These are phyloP conservation scores for Euwallacea similis DNA, from an alignment of 1,140 invertebrate species.

Conservation along the genomic window DNA sequence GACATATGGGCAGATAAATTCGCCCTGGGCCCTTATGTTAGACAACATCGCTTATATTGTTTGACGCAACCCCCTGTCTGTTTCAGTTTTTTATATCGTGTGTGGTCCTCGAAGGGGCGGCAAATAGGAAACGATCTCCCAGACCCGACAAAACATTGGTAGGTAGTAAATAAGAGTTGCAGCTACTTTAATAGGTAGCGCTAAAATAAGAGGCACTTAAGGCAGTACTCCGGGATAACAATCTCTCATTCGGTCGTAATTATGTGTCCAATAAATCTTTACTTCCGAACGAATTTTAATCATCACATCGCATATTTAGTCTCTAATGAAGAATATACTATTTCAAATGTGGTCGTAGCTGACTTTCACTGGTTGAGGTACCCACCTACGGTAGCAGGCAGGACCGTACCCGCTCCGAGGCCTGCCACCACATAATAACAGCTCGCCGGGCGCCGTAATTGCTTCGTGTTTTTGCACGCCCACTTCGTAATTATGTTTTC, in stretches of 20 bases:
- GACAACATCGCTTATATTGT: slow-evolving; percentile 2
- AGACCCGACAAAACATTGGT: no score
- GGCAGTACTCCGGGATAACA: slow-evolving; percentile 12
- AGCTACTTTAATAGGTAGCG: no score
- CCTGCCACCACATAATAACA: slow-evolving; percentile 44
- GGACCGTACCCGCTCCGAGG: slow-evolving; percentile 38
- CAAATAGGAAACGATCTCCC: no score
- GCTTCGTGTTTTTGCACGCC: slow-evolving; percentile 43
- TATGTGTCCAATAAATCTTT: slow-evolving; percentile 16
- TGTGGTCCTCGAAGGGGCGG: not conserved
- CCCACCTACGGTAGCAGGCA: slow-evolving; percentile 23
- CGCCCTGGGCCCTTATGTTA: not conserved
- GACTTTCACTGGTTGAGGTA: slow-evolving; percentile 6
- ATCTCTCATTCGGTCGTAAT: slow-evolving; percentile 15
- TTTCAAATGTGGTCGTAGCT: not conserved
- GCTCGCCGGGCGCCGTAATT: slow-evolving; percentile 36
- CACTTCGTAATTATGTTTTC: slow-evolving; percentile 42
- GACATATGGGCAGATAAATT: not conserved
- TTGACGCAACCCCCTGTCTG: slow-evolving; percentile 1
- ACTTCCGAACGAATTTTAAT: slow-evolving; percentile 19
- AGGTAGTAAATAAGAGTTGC: no score
- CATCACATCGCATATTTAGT: slow-evolving; percentile 14
- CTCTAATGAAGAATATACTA: slow-evolving; percentile 22
- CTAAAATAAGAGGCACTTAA: not conserved
- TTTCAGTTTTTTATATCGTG: not conserved